These are phyloP conservation scores for Ephydatia muelleri DNA, from an alignment of 37 sponge, comb jelly and placozoan species.

Conservation along the genomic window DNA sequence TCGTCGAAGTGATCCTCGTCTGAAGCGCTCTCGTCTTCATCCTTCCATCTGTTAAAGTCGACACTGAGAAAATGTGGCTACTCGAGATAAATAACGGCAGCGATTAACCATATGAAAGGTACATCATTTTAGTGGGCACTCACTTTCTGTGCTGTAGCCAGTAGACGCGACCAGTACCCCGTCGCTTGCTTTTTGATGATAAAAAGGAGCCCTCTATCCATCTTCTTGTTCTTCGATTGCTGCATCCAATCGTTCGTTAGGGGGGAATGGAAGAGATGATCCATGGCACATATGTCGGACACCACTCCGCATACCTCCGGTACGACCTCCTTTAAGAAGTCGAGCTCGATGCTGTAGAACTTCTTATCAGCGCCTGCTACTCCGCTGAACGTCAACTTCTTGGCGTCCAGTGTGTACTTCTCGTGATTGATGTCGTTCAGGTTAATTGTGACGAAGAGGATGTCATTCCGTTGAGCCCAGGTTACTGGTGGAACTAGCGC, in stretches of 20 bases:
- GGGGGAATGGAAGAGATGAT: background rate
- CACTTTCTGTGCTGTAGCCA: slow-evolving; percentile 20
- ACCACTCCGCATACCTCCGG: slow-evolving; percentile 33
- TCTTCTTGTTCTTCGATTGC: slow-evolving; percentile 74
- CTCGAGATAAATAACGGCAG: background rate
- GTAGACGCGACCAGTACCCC: slow-evolving; percentile 78
- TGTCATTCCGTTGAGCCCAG: slow-evolving; percentile 83
- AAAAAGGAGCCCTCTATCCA: slow-evolving; percentile 59
- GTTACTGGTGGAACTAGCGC: slow-evolving; percentile 34
- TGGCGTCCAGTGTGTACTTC: slow-evolving; percentile 40
- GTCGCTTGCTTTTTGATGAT: slow-evolving; percentile 73
- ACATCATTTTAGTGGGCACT: background rate
- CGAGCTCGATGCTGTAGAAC: slow-evolving; percentile 50
- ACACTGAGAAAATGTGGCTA: slow-evolving; percentile 59
- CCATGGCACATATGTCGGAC: no score
- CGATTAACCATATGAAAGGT: background rate
- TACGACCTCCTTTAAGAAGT: slow-evolving; percentile 59
- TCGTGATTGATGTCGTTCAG: slow-evolving; percentile 59
- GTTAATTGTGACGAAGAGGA: slow-evolving; percentile 44
- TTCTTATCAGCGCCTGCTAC: slow-evolving; percentile 32
- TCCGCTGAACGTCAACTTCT: slow-evolving; percentile 52
- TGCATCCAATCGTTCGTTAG: background rate
- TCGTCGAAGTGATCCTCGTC: slow-evolving; percentile 63
- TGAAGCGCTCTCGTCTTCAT: slow-evolving; percentile 82
- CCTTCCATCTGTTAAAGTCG: slow-evolving; percentile 90